Base-by-base conservation (phyloP, 92 coral and sea anemone genomes). In the Zoanthus sociatus region DNA sequence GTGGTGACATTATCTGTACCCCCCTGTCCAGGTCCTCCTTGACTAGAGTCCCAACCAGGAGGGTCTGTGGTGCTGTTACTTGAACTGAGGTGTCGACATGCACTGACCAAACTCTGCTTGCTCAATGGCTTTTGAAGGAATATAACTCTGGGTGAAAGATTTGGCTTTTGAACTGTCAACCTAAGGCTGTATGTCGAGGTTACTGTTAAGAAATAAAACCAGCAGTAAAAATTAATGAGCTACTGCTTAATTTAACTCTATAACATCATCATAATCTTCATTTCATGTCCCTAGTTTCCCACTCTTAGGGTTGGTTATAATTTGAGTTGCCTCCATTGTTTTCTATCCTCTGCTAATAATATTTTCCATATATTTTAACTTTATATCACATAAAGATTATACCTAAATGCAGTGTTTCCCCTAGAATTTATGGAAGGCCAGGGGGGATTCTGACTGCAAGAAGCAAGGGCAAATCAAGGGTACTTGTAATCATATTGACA, bases 1-100 rank as follows among this genome's bases (percentile, higher is more conserved):
- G 87, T 75, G 2, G 87, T 71, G 78, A 89, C 76, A 32, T 10
- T 11, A 46, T 68, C 69, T 37, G 90, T 68, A 6, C 72, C 81
- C 51, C 82, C 86, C 56, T 55, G 74, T 30, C 58, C 71, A 5
- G 56, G 70, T 53, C 90, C 79, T 20, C 73, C 87, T 67, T 81
- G 85, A 81, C 85, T 81, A 1, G 85, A 63, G 45, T 70, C 86
- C 56, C 82, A 84, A 77, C 83, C 94, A 84, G 94, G 90, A n/a
- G 90, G 90, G 48, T 81, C 83, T 46, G 83, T 79, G 31, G 75
- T 75, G 13, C 85, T 81, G 51, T 45, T 81, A 64, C 13, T 47
- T 46, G 85, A 81, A 66, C 85, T 81, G 53, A 81, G 76, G 51
- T 81, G 76, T 47, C 85, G 85, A 45, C 85, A 42, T 44, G 51